phyloP scores from a whole-genome alignment of 1,140 invertebrate species.

The Ericerus pela region DNA sequence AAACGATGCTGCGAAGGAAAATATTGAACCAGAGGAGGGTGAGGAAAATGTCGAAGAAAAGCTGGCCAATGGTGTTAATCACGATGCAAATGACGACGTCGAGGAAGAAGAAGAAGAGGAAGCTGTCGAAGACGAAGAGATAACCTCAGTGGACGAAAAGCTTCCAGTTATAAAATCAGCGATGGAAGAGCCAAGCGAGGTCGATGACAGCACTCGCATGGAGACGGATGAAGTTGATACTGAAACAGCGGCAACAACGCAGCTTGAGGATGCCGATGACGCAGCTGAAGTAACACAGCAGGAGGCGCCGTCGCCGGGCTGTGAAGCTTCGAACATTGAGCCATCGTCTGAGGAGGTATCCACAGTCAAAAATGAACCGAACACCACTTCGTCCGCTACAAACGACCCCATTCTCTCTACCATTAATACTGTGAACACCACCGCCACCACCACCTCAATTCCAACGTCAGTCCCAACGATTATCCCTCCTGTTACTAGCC shows the following conservation, averaged over 20 bases:
- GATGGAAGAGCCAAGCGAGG: neutral
- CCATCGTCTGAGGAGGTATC: too few species aligned
- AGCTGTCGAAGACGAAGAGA: constrained; percentile 2
- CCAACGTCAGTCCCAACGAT: too few species aligned
- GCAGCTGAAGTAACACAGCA: too few species aligned
- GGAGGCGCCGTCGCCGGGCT: too few species aligned
- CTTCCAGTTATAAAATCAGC: neutral
- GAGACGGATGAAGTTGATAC: neutral
- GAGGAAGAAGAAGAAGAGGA: constrained; percentile 5
- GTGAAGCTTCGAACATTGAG: too few species aligned
- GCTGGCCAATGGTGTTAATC: constrained; percentile 6
- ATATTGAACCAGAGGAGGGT: neutral
- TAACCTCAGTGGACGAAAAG: neutral
- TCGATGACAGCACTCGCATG: neutral
- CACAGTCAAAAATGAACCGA: too few species aligned
- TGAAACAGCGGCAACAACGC: neutral
- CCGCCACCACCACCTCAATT: too few species aligned
- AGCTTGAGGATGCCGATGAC: neutral
- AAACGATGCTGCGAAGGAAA: too few species aligned
- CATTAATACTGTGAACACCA: too few species aligned
- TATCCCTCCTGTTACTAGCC: too few species aligned
- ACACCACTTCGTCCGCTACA: too few species aligned
- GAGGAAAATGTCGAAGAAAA: constrained; percentile 7
- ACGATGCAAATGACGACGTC: neutral
- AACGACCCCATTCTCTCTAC: too few species aligned